Base-by-base conservation (phyloP, 2,113 vertebrate genomes). In the Choloepus hoffmanni region DNA sequence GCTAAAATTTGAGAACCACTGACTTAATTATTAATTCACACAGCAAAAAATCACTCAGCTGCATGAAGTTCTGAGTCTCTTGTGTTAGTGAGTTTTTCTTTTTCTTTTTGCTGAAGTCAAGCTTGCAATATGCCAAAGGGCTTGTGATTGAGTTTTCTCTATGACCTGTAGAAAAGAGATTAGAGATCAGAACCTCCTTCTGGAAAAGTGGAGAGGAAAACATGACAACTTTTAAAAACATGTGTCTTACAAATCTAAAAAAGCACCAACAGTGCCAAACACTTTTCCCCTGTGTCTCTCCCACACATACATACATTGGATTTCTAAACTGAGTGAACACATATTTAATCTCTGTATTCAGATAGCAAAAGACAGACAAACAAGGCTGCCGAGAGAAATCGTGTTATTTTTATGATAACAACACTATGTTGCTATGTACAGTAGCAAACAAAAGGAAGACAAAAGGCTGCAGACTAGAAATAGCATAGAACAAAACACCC, bases 351-450 rank as follows among this genome's bases (percentile, higher is more conserved):
- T 24, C 70, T 79, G 2, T 43, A 67, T 23, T 68, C 70, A 89
- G 15, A 45, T 36, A 82, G 18, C 45, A 62, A 82, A 89, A 89
- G n/a, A 24, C n/a, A 74, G 72, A 48, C 14, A 70, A 21, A 76
- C 21, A 73, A 63, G 48, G 21, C 45, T 33, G 24, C 11, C 33
- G 40, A 72, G 13, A 48, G 10, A 84, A 92, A 70, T 90, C 50
- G 62, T 50, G 21, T 67, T 79, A 28, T 87, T 96, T 79, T 92
- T 90, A 53, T 95, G 45, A 68, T 11, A 84, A 30, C 18, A 45
- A 7, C 26, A 81, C 36, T 36, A 36, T 36, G 36, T 36, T 36
- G 36, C 36, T 36, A 36, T 36, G 15, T 55, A 18, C 24, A 14
- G 43, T 53, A 84, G 6, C 72, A 87, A 63, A n/a, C 87, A 83